A percentile compares a stretch with the other conserved stretches of the same genome.
Conservation (phyloP, 2,113 vertebrate genomes). For the Lasiurus cinereus region DNA sequence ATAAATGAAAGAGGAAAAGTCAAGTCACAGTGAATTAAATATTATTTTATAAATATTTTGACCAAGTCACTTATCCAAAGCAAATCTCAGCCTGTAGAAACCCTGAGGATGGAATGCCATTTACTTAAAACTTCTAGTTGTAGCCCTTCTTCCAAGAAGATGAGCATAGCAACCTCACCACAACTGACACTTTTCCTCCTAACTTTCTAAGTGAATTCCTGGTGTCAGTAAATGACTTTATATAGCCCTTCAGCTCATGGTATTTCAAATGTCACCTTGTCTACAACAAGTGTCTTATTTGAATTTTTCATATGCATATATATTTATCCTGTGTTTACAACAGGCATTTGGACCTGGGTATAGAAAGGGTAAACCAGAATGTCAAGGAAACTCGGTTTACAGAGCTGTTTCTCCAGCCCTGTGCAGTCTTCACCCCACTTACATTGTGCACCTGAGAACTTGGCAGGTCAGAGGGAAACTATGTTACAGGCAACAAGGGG, state of each 20-base stretch:
- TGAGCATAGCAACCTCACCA: background rate
- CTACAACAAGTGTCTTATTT: background rate
- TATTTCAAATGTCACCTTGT: background rate
- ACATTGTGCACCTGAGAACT: accelerated
- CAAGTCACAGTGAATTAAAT: background rate
- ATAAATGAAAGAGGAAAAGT: background rate
- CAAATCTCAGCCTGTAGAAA: background rate
- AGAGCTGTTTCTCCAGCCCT: background rate
- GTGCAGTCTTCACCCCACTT: background rate
- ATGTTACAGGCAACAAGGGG: accelerated
- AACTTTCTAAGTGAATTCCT: background rate
- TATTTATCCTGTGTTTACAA: background rate
- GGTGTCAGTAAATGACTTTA: background rate
- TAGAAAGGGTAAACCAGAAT: background rate
- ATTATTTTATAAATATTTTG: background rate
- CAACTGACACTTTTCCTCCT: background rate
- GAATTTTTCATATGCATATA: background rate
- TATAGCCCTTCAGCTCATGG: accelerated
- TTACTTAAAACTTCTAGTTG: background rate
- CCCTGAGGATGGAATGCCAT: accelerated
- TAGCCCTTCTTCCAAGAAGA: background rate
- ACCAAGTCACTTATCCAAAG: background rate
- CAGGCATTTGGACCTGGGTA: accelerated
- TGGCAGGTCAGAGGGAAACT: background rate
- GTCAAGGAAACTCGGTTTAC: accelerated